Evolutionary conservation across 2,797 vertebrate species (phyloP).

Genomic region (Potorous gilbertii): DNA sequence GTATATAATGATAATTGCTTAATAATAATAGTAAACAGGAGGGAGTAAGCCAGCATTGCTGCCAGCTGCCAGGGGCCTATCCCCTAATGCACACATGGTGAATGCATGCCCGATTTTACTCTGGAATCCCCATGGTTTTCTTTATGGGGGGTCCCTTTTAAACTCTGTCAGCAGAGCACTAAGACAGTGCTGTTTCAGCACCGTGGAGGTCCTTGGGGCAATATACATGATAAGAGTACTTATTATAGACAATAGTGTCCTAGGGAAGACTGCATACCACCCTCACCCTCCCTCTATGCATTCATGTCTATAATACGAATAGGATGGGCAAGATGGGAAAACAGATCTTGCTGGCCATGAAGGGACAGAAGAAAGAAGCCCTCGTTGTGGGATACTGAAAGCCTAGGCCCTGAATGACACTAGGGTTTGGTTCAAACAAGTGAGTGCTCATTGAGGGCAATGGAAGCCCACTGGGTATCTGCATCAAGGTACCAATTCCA

Average conservation of each 20-base stretch:
- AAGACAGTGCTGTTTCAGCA: slow-evolving; percentile 82
- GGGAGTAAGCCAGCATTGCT: no score
- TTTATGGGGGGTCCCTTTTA: slow-evolving; percentile 68
- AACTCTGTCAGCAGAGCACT: slow-evolving; percentile 49
- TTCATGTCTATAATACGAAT: slow-evolving; percentile 96
- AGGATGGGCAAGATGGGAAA: slow-evolving; percentile 96
- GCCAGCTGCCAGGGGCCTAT: no score
- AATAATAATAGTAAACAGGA: no score
- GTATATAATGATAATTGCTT: no score
- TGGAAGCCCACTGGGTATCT: slow-evolving; percentile 94
- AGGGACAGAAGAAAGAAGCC: slow-evolving; percentile 97
- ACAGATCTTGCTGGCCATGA: slow-evolving; percentile 94
- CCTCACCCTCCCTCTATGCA: slow-evolving; percentile 93
- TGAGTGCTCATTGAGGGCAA: slow-evolving; percentile 98
- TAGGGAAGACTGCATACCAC: slow-evolving; percentile 90
- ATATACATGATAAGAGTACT: slow-evolving; percentile 95
- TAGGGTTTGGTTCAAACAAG: slow-evolving; percentile 98
- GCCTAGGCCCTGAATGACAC: slow-evolving; percentile 91
- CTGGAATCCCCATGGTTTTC: slow-evolving; percentile 78
- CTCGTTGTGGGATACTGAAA: slow-evolving; percentile 97
- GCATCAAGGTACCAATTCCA: slow-evolving; percentile 94
- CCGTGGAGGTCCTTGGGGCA: slow-evolving; percentile 85
- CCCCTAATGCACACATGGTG: no score
- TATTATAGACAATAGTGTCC: slow-evolving; percentile 96
- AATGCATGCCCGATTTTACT: slow-evolving; percentile 61